Evolutionary conservation across 2,888 invertebrate genomes (phyloP).

Genomic region (Melanostoma mellinum): DNA sequence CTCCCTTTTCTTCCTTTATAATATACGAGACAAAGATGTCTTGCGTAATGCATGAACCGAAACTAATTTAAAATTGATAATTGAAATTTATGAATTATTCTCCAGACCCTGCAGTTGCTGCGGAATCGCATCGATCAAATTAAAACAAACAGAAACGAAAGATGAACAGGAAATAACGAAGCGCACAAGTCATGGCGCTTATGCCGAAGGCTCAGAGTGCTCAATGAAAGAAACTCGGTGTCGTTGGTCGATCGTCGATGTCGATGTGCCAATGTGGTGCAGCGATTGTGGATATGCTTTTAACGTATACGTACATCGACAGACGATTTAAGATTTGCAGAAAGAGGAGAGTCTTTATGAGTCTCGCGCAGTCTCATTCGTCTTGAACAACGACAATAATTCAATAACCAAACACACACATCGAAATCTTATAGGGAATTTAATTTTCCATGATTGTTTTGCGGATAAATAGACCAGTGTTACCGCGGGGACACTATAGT

Average conservation of each 20-base stretch:
- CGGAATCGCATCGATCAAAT: slow-evolving; percentile 70
- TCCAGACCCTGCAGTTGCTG: slow-evolving; percentile 54
- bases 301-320: slow-evolving; percentile 5
- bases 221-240: slow-evolving; percentile 31
- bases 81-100: slow-evolving; percentile 72
- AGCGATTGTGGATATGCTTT: slow-evolving; percentile 19
- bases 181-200: slow-evolving; percentile 65
- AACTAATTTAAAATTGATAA: slow-evolving; percentile 73
- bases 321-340: slow-evolving; percentile 42
- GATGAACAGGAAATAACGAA: slow-evolving; percentile 71
- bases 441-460: slow-evolving; percentile 54
- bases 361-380: slow-evolving; percentile 29
- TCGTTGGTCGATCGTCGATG: not conserved
- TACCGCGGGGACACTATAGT: no score
- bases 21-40: slow-evolving; percentile 32
- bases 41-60: slow-evolving; percentile 69
- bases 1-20: slow-evolving; percentile 17
- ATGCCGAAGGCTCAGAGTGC: slow-evolving; percentile 61
- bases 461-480: slow-evolving; percentile 2
- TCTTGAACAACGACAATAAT: slow-evolving; percentile 47
- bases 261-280: not conserved
- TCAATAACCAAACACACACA: slow-evolving; percentile 23
- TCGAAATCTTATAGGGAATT: slow-evolving; percentile 50
- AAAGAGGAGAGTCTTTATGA: slow-evolving; percentile 8
- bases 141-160: slow-evolving; percentile 71